These are phyloP conservation scores for Lithophane leautieri DNA, from an alignment of 2,888 invertebrate genomes.

Conservation along the genomic window DNA sequence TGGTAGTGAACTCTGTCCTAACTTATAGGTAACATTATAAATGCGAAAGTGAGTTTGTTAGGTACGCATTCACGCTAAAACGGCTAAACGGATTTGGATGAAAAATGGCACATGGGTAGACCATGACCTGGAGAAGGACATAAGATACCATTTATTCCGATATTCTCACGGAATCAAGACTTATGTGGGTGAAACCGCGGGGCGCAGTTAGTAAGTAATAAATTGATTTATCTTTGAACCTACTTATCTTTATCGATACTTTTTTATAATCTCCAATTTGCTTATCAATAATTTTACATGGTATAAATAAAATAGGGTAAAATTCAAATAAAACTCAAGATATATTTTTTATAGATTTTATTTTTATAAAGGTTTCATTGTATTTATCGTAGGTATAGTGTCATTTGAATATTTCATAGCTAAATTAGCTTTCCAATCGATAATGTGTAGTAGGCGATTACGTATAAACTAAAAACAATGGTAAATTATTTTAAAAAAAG, in stretches of 20 bases:
- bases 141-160: too few species aligned
- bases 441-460: slow-evolving; percentile 90
- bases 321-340: slow-evolving; percentile 75
- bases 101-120: too few species aligned
- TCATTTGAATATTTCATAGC: slow-evolving; percentile 87
- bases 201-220: not conserved
- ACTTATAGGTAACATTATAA: too few species aligned
- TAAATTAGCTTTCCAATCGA: slow-evolving; percentile 84
- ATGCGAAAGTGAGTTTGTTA: too few species aligned
- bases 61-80: too few species aligned
- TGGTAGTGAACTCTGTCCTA: too few species aligned
- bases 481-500: slow-evolving; percentile 75
- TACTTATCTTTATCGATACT: not conserved
- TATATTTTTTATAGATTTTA: slow-evolving; percentile 81
- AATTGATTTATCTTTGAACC: not conserved
- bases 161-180: too few species aligned
- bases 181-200: too few species aligned
- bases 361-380: slow-evolving; percentile 89
- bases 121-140: too few species aligned
- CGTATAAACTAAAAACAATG: slow-evolving; percentile 81
- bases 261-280: not conserved
- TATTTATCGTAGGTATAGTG: slow-evolving; percentile 89
- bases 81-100: too few species aligned
- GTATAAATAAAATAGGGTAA: slow-evolving; percentile 15
- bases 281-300: not conserved